Base-by-base conservation (phyloP, 2,888 invertebrate genomes). In the Andrena chrysosceles region DNA sequence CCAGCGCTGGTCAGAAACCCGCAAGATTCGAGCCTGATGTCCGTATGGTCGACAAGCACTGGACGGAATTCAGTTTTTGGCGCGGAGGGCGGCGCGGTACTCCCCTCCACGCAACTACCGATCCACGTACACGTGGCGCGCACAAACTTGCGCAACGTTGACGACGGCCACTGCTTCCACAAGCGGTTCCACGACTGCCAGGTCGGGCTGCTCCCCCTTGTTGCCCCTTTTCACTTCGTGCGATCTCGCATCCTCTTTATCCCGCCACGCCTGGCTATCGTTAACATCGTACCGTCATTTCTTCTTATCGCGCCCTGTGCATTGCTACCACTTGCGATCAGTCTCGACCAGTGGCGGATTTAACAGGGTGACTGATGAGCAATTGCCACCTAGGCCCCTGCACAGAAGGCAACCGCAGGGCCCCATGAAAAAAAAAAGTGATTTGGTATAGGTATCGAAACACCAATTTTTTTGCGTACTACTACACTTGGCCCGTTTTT, bases 41-140 rank as follows among this genome's bases (percentile, higher is more conserved):
- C 94, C 91, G 90, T 93, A 93, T 93, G 94, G 94, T 94, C 93
- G 70, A 93, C 93, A 77, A 94, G 94, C 88, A 93, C 93, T 90
- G 94, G 93, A 90, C 93, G 93, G 85, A 93, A 93, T 89, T 92
- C 93, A 90, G 89, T 93, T 79, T 93, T 92, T 89, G 93, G 91
- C 87, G 91, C 90, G 89, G 92, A 93, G 90, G 91, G 90, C 88
- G 93, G 90, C 82, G 85, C 89, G 20, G 71, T 78, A 85, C 88
- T 89, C 83, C 91, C 90, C 87, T 85, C 90, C 85, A 89, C 90
- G 87, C 93, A 93, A 67, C 89, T 90, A 70, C 89, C 92, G 64
- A 88, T 91, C 78, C 90, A 92, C 85, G 89, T 90, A 71, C 92
- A 93, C 89, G 88, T 85, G 84, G 85, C 80, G 56, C 81, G 85